phyloP scores from a whole-genome alignment of 2,113 vertebrate genomes.

The Malurus cyaneus region DNA sequence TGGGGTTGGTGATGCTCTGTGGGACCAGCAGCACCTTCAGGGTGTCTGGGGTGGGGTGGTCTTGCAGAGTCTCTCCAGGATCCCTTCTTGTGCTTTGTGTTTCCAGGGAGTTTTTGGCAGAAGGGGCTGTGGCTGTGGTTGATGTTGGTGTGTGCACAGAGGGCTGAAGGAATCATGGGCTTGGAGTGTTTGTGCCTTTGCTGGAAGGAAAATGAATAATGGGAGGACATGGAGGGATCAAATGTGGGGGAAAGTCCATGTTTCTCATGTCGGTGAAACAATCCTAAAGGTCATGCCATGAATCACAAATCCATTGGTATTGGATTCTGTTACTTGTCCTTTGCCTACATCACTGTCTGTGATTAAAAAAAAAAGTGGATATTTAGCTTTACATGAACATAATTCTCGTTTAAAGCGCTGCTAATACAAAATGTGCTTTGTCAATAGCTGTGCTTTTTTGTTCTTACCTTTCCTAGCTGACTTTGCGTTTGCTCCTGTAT shows the following conservation, averaged over 20 bases:
- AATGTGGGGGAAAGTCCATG: fast-evolving
- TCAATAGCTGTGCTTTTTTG: background rate
- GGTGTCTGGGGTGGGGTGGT: fast-evolving
- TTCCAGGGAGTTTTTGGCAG: background rate
- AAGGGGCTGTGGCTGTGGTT: fast-evolving
- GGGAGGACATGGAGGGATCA: background rate
- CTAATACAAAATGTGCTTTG: background rate
- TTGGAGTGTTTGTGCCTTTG: background rate
- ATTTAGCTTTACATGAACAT: background rate
- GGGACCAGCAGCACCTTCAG: background rate
- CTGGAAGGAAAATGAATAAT: background rate
- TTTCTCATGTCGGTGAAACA: background rate
- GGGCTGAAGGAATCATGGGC: background rate
- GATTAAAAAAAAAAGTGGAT: background rate
- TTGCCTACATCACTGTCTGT: background rate
- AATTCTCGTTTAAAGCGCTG: background rate
- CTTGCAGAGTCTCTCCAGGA: background rate
- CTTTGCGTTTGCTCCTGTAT: background rate
- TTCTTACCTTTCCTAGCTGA: background rate
- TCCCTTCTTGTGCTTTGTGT: background rate
- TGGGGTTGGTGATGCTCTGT: background rate
- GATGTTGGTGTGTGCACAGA: background rate
- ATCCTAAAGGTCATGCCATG: background rate
- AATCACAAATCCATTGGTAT: background rate
- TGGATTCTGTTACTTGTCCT: background rate